These are phyloP conservation scores for Sipha flava DNA, from an alignment of 1,140 invertebrate species.

Conservation along the genomic window DNA sequence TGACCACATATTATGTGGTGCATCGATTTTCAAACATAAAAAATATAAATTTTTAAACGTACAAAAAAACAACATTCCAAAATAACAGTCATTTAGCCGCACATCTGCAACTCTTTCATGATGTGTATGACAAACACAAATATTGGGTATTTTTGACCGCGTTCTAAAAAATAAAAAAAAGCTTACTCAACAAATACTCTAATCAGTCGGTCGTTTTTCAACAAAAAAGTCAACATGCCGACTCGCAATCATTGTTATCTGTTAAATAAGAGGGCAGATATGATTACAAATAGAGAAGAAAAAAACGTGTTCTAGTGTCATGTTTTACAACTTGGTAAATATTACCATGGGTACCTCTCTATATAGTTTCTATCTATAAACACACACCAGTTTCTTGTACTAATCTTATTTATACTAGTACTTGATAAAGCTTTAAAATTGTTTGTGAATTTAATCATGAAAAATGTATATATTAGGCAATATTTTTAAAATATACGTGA, in stretches of 20 bases:
- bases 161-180: not conserved
- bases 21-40: too few relatives aligned
- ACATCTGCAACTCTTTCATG: not conserved
- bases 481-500: not conserved
- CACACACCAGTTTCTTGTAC: not conserved
- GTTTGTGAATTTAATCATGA: constrained; percentile 18
- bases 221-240: constrained; percentile 1
- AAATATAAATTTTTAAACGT: not conserved
- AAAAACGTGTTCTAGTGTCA: not conserved
- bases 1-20: too few relatives aligned
- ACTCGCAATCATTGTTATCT: constrained; percentile 17
- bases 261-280: constrained; percentile 27
- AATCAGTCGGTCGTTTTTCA: constrained; percentile 18
- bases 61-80: not conserved
- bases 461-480: not conserved
- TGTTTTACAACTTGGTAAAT: constrained; percentile 32
- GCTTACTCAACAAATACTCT: constrained; percentile 8
- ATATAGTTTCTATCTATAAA: not conserved
- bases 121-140: constrained; percentile 12
- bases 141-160: constrained; percentile 13
- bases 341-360: not conserved
- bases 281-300: constrained; percentile 17
- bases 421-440: constrained; percentile 9
- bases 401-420: constrained; percentile 20
- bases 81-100: not conserved